Evolutionary conservation across 2,888 invertebrate genomes (phyloP), one percentile per base, ranked within the genome.

Genomic region (Drosophila mettleri): DNA sequence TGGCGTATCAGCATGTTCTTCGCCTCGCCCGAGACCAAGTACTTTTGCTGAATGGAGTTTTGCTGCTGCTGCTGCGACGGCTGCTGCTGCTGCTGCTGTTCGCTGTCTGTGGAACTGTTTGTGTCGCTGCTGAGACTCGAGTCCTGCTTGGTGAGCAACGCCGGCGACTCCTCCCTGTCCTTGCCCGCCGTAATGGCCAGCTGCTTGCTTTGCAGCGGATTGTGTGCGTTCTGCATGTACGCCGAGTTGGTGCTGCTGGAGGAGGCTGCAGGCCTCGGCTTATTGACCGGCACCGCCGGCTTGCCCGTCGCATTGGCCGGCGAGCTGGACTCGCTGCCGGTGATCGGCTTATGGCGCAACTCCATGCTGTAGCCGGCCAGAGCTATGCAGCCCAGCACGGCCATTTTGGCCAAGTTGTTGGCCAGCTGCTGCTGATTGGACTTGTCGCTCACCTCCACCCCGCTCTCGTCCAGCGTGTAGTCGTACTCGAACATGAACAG

Each of bases 381-480:
- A 48, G 97, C 94, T 0, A 97, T 96, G 88, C 98, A 95, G 0
- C 98, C 98, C 53, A 94, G 93, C 6, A 98, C 95, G 52, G 97
- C 96, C 89, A 96, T 94, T 91, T 97, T 96, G 0, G 99, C 98
- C 79, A 99, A 93, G 80, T 96, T 95, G 91, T 99, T 99, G n/a
- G 97, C 95, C 22, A 97, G 94, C 92, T 98, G 98, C 94, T 99
- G 95, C 59, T 97, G 96, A 92, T 98, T 98, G 4, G 96, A 95
- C 53, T 96, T 95, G 85, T 96, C 96, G 78, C 94, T 95, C 24
- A 95, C 95, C 80, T 97, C 96, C 0, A 99, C 97, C 0, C 99
- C 99, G 53, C 98, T 97, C 93, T 99, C 99, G 63, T 98, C 97
- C 79, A 99, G 93, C 5, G 99, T 99, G 93, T 96, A 99, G 93